These are phyloP conservation scores for Acronicta leporina DNA, from an alignment of 2,888 invertebrate species.

Conservation along the genomic window DNA sequence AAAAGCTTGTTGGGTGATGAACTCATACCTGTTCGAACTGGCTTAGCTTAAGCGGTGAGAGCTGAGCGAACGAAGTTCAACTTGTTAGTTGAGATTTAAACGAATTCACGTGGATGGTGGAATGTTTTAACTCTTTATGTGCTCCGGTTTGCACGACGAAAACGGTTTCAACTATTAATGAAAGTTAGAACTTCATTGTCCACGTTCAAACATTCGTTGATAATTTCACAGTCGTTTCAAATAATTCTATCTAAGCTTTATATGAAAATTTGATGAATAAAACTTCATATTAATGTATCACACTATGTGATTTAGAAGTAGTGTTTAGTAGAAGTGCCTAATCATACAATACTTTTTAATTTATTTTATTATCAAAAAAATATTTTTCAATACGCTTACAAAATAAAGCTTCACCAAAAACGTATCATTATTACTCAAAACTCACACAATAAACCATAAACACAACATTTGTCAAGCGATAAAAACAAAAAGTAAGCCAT, in stretches of 20 bases:
- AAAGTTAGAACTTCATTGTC: constrained; percentile 34
- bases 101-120: constrained; percentile 45
- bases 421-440: constrained; percentile 45
- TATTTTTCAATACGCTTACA: not conserved
- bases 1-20: constrained; percentile 55
- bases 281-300: too few relatives aligned
- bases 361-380: too few relatives aligned
- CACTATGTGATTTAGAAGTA: too few relatives aligned
- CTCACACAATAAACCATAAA: constrained; percentile 50
- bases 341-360: too few relatives aligned
- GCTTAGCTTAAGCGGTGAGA: constrained; percentile 48
- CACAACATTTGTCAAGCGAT: constrained; percentile 60
- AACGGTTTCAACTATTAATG: constrained; percentile 39
- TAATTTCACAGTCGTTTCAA: not conserved
- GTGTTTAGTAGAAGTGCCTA: too few relatives aligned
- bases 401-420: constrained; percentile 13
- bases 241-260: not conserved
- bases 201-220: constrained; percentile 6
- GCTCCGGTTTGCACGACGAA: constrained; percentile 25
- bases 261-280: too few relatives aligned
- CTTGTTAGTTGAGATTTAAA: constrained; percentile 54
- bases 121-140: constrained; percentile 48
- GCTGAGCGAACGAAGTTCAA: constrained; percentile 46
- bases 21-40: constrained; percentile 53
- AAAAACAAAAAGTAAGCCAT: constrained; percentile 60